Evolutionary conservation across 1,140 invertebrate genomes (phyloP), one percentile per base, ranked within the genome.

Genomic region (Drosophila ficusphila): DNA sequence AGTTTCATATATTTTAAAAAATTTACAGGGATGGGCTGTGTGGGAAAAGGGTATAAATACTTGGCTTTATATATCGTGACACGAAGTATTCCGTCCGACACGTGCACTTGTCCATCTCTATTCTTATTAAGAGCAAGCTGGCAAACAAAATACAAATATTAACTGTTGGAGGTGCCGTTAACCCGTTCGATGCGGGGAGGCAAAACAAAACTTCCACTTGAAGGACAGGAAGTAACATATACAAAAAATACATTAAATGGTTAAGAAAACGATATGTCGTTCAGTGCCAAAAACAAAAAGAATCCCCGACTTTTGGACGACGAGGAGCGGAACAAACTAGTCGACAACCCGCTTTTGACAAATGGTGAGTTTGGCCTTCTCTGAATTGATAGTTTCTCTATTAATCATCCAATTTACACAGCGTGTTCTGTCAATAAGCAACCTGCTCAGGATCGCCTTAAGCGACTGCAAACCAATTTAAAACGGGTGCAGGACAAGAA

Each of bases 401-500:
- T 2, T 29, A 29, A 29, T 23, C 12, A 23, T 3, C 41, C 7
- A n/a, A 8, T 14, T 39, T 3, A 1, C 9, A 4, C 11, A 25
- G n/a, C 2, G 7, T 1, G n/a, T 8, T n/a, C n/a, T 8, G 41
- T 6, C n/a, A 4, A 8, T 2, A 25, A 3, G 11, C 77, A 88
- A 9, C 61, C 70, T 1, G 90, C 90, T 0, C 90, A 91, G 47
- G 72, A 82, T 18, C 86, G 90, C 8, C 74, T 91, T 0, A 90
- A 90, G 27, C 62, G 90, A 1, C 42, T 91, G 47, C 90, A 91
- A 41, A 31, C 36, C 1, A 65, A 53, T 19, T 38, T 91, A 4
- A 86, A 81, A 33, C 33, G 44, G 6, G 0, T 29, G 11, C 44
- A 42, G n/a, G 23, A 31, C 12, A 49, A 44, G 14, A 72, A 68